Percentiles rank a stretch among this genome's conserved stretches.
Evolutionary conservation across 2,888 invertebrate species (phyloP).

Genomic region (Cantharis nigra): DNA sequence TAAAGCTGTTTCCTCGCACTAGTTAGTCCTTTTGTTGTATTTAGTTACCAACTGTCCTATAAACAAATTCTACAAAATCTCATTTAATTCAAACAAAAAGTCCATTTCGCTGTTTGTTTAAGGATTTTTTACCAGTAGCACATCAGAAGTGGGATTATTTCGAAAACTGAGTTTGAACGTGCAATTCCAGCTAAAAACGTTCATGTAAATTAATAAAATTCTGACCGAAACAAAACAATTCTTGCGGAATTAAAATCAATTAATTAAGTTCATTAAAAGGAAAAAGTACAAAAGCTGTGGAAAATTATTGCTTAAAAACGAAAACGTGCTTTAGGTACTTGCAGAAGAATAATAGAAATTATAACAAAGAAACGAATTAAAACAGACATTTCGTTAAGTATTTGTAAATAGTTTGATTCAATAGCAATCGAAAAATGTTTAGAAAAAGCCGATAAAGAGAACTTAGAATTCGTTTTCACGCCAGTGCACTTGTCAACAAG

Average conservation of each 20-base stretch:
- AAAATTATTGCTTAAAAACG: neutral
- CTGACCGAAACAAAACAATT: neutral
- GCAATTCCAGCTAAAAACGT: neutral
- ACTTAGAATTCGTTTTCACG: slow-evolving; percentile 26
- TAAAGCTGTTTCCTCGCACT: neutral
- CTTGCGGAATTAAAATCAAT: neutral
- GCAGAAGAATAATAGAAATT: neutral
- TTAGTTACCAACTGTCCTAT: neutral
- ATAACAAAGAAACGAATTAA: slow-evolving; percentile 7
- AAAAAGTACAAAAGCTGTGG: neutral
- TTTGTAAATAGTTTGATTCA: slow-evolving; percentile 20
- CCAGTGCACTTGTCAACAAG: slow-evolving; percentile 25
- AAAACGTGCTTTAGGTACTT: neutral
- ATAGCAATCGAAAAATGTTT: slow-evolving; percentile 17
- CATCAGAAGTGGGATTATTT: neutral
- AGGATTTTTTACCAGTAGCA: neutral
- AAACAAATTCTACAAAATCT: neutral
- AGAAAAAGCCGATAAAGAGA: slow-evolving; percentile 21
- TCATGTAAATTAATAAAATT: neutral
- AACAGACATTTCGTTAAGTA: slow-evolving; percentile 15
- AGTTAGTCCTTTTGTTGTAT: neutral
- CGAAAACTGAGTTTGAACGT: neutral
- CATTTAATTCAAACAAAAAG: neutral
- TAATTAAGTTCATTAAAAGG: neutral
- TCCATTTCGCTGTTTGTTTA: neutral